These are phyloP conservation scores for Porites lutea DNA, from an alignment of 64 coral and sea anemone species.

Conservation along the genomic window DNA sequence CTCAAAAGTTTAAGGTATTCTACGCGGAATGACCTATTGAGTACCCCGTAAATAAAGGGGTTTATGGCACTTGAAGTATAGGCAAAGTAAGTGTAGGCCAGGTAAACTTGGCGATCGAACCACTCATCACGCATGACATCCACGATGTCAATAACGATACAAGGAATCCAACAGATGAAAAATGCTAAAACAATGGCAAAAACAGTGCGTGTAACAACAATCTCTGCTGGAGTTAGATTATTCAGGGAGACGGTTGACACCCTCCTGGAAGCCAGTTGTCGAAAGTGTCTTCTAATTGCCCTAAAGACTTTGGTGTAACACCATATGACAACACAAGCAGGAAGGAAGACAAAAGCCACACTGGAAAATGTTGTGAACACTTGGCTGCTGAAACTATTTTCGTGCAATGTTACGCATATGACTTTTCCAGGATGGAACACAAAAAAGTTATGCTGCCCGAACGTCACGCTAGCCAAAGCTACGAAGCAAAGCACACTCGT, in stretches of 20 bases:
- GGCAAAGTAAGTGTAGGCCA: conserved; percentile 65
- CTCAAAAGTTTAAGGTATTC: conserved; percentile 41
- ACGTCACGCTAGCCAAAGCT: conserved; percentile 12
- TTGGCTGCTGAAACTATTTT: conserved; percentile 21
- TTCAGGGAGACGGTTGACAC: not conserved
- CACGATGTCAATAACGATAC: conserved; percentile 57
- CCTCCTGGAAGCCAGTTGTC: conserved; percentile 27
- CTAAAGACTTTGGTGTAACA: conserved; percentile 81
- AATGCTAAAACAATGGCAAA: conserved; percentile 56
- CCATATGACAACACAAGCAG: conserved; percentile 72
- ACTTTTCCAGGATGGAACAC: conserved; percentile 85
- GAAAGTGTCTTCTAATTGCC: conserved; percentile 59
- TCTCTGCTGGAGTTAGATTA: conserved; percentile 28
- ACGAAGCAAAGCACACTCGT: conserved; percentile 35
- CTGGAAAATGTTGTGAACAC: conserved; percentile 77
- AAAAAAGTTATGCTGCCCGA: conserved; percentile 45
- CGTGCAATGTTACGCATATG: conserved; percentile 65
- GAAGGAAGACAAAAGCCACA: conserved; percentile 72
- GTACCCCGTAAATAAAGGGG: conserved; percentile 65
- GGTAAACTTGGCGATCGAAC: conserved; percentile 61
- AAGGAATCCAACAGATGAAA: conserved; percentile 76
- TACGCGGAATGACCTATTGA: conserved; percentile 61
- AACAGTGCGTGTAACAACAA: conserved; percentile 62
- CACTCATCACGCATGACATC: conserved; percentile 46
- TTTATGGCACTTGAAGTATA: conserved; percentile 72